phyloP scores from a whole-genome alignment of 2,113 vertebrate species.

The Nothoprocta pentlandii region DNA sequence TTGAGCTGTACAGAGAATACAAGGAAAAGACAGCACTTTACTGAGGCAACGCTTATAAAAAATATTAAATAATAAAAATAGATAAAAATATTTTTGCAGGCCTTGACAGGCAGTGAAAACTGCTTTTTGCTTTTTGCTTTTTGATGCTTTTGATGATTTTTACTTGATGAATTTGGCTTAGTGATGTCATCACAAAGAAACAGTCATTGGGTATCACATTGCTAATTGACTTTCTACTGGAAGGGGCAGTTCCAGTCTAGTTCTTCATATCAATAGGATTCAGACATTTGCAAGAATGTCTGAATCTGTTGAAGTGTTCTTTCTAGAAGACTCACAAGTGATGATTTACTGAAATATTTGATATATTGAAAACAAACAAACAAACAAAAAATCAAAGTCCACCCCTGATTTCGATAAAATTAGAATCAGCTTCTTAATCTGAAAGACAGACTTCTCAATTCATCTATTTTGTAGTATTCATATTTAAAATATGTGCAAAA shows the following conservation, averaged over 20 bases:
- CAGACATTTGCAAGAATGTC: neutral
- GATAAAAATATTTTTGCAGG: neutral
- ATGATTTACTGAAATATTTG: neutral
- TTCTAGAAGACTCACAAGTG: neutral
- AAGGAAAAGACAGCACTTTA: neutral
- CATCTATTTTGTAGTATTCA: neutral
- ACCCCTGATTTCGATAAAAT: neutral
- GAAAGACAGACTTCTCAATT: neutral
- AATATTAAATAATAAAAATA: neutral
- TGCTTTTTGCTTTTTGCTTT: neutral
- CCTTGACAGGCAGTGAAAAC: neutral
- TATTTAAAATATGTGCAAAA: fast-evolving
- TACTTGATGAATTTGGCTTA: neutral
- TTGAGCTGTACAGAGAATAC: neutral
- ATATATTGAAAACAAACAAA: neutral
- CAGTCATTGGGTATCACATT: neutral
- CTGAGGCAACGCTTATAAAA: neutral
- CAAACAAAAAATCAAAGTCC: neutral
- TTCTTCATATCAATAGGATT: neutral
- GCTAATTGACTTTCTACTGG: neutral
- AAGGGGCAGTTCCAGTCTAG: neutral
- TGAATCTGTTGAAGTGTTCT: no score
- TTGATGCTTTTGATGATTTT: no score
- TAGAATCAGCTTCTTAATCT: neutral
- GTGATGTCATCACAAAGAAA: neutral